These are phyloP conservation scores for Clarias magur DNA, from an alignment of 2,113 vertebrate genomes.

Conservation along the genomic window DNA sequence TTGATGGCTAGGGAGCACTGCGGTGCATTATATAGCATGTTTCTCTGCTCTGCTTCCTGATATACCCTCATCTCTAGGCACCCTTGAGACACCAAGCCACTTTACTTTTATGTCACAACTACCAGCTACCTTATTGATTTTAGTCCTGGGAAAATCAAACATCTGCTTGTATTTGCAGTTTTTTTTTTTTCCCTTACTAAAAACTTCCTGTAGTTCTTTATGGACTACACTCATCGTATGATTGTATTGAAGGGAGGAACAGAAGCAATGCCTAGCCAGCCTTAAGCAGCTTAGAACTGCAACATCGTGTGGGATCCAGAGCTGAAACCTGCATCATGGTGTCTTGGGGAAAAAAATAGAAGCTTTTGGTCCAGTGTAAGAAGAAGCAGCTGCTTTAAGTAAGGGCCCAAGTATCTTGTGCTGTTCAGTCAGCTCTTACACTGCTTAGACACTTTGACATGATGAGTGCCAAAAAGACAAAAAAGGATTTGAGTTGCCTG, in stretches of 20 bases:
- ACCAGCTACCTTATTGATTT: slow-evolving; percentile 9
- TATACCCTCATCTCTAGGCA: background rate
- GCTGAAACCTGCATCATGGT: background rate
- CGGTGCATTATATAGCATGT: slow-evolving; percentile 30
- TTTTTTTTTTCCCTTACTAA: background rate
- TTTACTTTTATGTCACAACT: slow-evolving; percentile 22
- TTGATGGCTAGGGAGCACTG: background rate
- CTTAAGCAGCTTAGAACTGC: background rate
- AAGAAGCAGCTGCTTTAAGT: background rate
- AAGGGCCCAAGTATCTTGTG: background rate
- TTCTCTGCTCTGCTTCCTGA: slow-evolving; percentile 4
- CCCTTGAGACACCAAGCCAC: background rate
- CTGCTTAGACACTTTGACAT: background rate
- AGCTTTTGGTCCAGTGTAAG: background rate
- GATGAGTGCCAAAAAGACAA: background rate
- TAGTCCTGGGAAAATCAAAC: background rate
- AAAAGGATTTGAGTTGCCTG: background rate
- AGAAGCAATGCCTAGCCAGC: background rate
- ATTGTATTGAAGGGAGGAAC: background rate
- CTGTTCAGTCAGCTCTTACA: background rate
- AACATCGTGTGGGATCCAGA: background rate
- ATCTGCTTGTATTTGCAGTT: background rate
- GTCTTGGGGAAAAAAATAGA: background rate
- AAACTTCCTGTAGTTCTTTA: background rate
- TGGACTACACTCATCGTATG: background rate